Evolutionary conservation across 2,113 vertebrate genomes (phyloP).

Genomic region (Clarias gariepinus): DNA sequence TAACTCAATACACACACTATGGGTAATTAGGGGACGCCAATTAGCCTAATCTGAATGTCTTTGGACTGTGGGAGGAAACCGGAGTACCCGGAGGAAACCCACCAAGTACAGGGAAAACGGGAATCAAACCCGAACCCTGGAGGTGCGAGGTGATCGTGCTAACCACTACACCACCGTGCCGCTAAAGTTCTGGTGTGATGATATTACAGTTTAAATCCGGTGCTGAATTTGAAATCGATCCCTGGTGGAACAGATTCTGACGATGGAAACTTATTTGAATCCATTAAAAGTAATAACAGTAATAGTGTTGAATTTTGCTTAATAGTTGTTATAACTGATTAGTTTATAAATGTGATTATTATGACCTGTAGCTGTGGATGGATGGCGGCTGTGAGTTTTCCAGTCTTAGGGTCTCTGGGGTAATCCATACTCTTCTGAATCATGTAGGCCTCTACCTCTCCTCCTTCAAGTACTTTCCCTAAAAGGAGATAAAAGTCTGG

Average conservation of each 20-base stretch:
- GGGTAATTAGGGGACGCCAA: no score
- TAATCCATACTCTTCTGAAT: slow-evolving; percentile 64
- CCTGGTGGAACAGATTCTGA: not conserved
- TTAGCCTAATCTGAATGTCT: no score
- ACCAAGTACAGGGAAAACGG: no score
- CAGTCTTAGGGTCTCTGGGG: slow-evolving; percentile 70
- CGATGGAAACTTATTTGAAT: not conserved
- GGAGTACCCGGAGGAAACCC: no score
- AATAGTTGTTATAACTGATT: not conserved
- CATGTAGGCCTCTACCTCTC: slow-evolving; percentile 70
- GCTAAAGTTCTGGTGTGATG: no score
- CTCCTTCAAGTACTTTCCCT: slow-evolving; percentile 74
- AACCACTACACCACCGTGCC: no score
- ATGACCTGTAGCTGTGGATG: slow-evolving; percentile 76
- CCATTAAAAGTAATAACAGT: not conserved
- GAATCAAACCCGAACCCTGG: no score
- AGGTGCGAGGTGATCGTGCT: no score
- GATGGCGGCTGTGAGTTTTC: slow-evolving; percentile 67
- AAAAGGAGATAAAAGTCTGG: slow-evolving; percentile 1
- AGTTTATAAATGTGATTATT: not conserved
- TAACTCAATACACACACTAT: no score
- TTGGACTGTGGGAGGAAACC: no score
- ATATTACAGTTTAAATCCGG: no score
- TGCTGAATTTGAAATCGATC: not conserved
- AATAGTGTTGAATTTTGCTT: not conserved